Base-by-base conservation (phyloP, 2,113 vertebrate species). In the Seriola rivoliana region DNA sequence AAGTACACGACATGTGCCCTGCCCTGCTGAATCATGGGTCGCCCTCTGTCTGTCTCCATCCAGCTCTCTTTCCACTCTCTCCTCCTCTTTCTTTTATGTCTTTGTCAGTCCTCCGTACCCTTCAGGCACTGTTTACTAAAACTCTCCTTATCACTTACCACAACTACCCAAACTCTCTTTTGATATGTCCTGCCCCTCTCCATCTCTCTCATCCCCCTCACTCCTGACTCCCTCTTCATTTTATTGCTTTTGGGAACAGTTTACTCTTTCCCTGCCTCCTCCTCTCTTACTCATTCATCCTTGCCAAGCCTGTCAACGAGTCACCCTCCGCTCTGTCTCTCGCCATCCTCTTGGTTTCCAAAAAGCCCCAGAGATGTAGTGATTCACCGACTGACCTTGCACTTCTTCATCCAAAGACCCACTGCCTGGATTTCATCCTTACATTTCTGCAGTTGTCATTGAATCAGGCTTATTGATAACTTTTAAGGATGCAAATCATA, bases 251-350 rank as follows among this genome's bases (percentile, higher is more conserved):
- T 85, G 72, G 78, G 77, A 86, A 81, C 67, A 55, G 63, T 75
- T 83, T 84, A 66, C 40, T 78, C 63, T 40, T 29, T 69, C 36
- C n/a, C 64, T 36, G 3, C 80, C 78, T 85, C 75, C 42, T 77
- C 65, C 57, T 58, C 78, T 73, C 81, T 86, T 74, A 75, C 78
- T 89, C 71, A 84, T 82, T 81, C 85, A 80, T 82, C 82, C 70
- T 66, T 74, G 55, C 64, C 55, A 82, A 73, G 62, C 76, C 75
- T 79, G 69, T 48, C 29, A 21, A 72, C 3, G 5, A 86, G 78
- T 75, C 73, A n/a, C 34, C 73, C 48, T 81, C 73, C 25, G 23
- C 75, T 52, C 52, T 3, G 29, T 67, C 62, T 60, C 63, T 59
- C 29, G 70, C 67, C 57, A 4, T 66, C n/a, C 42, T 63, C 69